Conservation (phyloP, 2,113 vertebrate species). For the Nannospalax galili region DNA sequence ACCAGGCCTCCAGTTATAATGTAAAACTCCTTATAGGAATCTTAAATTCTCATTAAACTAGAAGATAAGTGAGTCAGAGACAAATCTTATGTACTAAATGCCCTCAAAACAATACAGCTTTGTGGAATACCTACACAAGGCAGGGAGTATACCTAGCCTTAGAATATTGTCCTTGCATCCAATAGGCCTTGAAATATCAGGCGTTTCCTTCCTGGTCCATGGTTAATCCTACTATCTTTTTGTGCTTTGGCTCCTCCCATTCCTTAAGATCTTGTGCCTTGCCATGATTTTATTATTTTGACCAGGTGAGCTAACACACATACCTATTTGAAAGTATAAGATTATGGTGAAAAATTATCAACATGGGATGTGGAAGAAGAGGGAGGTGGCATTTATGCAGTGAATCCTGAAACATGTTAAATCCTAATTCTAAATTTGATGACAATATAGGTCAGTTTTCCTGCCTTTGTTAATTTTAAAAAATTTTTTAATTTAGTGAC, state of each 20-base stretch:
- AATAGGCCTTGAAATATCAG: background rate
- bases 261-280: background rate
- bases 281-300: background rate
- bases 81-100: background rate
- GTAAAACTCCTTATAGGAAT: background rate
- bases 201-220: background rate
- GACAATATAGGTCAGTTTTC: background rate
- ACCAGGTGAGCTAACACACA: background rate
- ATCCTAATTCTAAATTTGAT: slow-evolving; percentile 13
- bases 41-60: background rate
- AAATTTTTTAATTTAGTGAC: background rate
- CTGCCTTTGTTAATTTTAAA: background rate
- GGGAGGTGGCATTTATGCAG: background rate
- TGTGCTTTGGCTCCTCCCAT: background rate
- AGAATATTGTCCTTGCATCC: background rate
- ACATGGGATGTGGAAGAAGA: background rate
- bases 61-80: background rate
- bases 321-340: background rate
- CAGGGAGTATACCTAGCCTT: background rate
- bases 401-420: background rate
- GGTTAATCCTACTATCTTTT: background rate
- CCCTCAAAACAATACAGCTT: background rate
- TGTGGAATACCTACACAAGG: background rate
- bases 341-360: background rate
- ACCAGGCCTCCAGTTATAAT: background rate